Base-by-base conservation (phyloP, 1,140 invertebrate genomes). In the Drosophila orosa region DNA sequence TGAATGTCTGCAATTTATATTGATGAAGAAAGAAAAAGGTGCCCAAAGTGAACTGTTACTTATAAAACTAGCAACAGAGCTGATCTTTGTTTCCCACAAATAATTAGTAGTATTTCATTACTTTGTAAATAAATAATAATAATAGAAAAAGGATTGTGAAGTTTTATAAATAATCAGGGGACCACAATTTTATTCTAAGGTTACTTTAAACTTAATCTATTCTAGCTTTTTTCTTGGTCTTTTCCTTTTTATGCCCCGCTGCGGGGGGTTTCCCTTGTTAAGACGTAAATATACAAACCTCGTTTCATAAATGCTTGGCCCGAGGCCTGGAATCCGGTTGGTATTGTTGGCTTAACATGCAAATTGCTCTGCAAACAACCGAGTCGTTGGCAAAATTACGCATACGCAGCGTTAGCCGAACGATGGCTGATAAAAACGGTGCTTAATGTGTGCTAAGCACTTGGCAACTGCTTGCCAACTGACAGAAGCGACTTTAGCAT, bases 361-460 rank as follows among this genome's bases (percentile, higher is more conserved):
- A 87, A 86, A 87, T 86, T 79, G 75, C 83, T 87, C 40, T 59
- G 83, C 76, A 87, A 86, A 86, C 79, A 82, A 62, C 63, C 33
- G 24, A 63, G 44, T 45, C 31, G 50, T 60, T 27, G 71, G 58
- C 33, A 65, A 82, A 82, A 86, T 86, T 86, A 77, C 79, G 78
- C 79, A 86, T 86, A 86, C 78, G 78, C 74, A 66, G 62, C 60
- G 62, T 78, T 42, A 75, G 57, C 73, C 73, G 33, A 76, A 67
- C 61, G 60, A 67, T 58, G 62, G 47, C 44, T 78, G 74, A 87
- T 87, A 86, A 86, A 71, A 82, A 75, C 74, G 60, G 44, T 66
- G 65, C 48, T 61, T 72, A 78, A 81, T 86, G 63, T 78, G 78
- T 79, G 75, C 52, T 50, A 79, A 86, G 78, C 74, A 62, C 83